Evolutionary conservation across 2,888 invertebrate genomes (phyloP), one percentile per base, ranked within the genome.

Genomic region (Glaucopsyche alexis): DNA sequence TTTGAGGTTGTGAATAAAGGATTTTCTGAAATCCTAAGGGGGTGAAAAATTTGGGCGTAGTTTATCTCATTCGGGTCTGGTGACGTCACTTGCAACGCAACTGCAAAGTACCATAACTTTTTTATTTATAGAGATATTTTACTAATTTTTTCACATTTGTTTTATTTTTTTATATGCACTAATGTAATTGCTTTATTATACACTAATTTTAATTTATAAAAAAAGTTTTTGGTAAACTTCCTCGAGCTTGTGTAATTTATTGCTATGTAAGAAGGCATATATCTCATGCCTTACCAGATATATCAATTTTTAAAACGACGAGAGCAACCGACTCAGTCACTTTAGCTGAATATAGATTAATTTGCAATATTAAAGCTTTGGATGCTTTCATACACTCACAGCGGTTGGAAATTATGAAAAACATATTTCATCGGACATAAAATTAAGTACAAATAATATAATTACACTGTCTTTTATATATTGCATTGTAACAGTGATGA

Each of bases 331-430:
- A 55, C 55, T 42, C 0, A 55, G 60, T 13, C 29, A 38, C 29
- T 60, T 5, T 60, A 60, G 60, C 60, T 13, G 29, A 60, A 38
- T 60, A 19, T 29, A 60, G 60, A 42, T 42, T 4, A 60, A 29
- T 60, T 60, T 60, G 60, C 60, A 60, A 60, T 60, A 60, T 60
- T 60, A 60, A 60, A 60, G 60, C 60, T 60, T 60, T 60, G 60
- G 60, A 38, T 38, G 60, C 60, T 19, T 55, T 29, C 29, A 38
- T 38, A 29, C 29, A 14, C 29, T 38, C 7, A 13, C 60, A 29
- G 29, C 29, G 60, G 7, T 29, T 38, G 29, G 29, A 38, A 60
- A 60, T 60, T 60, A 38, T 60, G 60, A 60, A 60, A 60, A 47
- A 47, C 47, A 29, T 29, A 60, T 52, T 19, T 19, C 55, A 38